Base-by-base conservation (phyloP, 2,113 vertebrate species). In the Nycticorax nycticorax region DNA sequence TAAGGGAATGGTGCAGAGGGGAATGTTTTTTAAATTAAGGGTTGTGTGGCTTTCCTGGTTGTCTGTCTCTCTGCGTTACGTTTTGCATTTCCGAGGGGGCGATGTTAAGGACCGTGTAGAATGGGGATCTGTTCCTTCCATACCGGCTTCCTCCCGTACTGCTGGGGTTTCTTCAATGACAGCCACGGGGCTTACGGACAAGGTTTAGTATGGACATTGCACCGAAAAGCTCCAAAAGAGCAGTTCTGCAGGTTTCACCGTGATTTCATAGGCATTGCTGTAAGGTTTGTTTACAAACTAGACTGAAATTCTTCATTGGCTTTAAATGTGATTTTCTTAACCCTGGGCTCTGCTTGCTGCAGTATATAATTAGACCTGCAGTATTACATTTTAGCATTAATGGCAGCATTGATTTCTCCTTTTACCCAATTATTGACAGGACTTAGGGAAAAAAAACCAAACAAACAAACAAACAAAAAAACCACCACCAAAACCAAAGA, bases 81-180 rank as follows among this genome's bases (percentile, higher is more conserved):
- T 63, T 62, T 12, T 57, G 21, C 30, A 1, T 89, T 92, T 32
- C 12, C 10, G 19, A 26, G 39, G 33, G 57, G 20, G 35, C 0
- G 4, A 14, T 27, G 41, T 9, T 86, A 83, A 26, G 28, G 64
- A 33, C 14, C 43, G 1, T 13, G 32, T 27, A 20, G 16, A 59
- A 47, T 10, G 4, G 47, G 15, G 3, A 5, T n/a, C 24, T 7
- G 12, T 13, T 79, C 18, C 3, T 23, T 60, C 28, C 5, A 0
- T 41, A 30, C 21, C 5, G 1, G 4, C 14, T n/a, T 57, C 55
- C 10, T 64, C 16, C 24, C 32, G 33, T 27, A 2, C 7, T 50
- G 27, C 43, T 35, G 41, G 13, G 18, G 8, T 56, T 63, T 35
- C 47, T 47, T 32, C 6, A 2, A 8, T 24, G 60, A 12, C 9